Base-by-base conservation (phyloP, 1,140 invertebrate genomes). In the Andricus grossulariae region DNA sequence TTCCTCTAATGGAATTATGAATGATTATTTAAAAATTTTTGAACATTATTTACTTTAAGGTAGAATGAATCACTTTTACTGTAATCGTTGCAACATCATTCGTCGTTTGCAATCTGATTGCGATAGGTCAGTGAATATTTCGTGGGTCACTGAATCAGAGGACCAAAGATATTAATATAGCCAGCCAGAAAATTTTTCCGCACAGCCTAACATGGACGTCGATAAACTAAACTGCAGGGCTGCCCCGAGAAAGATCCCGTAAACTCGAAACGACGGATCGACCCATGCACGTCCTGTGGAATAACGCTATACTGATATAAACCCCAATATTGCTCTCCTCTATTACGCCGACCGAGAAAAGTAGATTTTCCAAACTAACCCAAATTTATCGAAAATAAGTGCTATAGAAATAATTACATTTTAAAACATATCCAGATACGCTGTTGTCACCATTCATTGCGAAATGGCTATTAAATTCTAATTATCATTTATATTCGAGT, bases 241-340 rank as follows among this genome's bases (percentile, higher is more conserved):
- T 74, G 66, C 73, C 52, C 12, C 50, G 71, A 54, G 21, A 72
- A 72, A 50, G 13, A 72, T 32, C 51, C 19, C 50, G 16, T 52
- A 84, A 83, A 84, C 74, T 76, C 80, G 60, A 78, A 82, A 83
- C 76, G 80, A 81, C 75, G 71, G 21, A 72, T 74, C 80, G 77
- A 75, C 81, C 77, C 76, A 74, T 78, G 72, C 82, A 84, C 77
- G 52, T 80, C 78, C 75, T 70, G 74, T 60, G 52, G 60, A 79
- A 85, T 85, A 84, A 82, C 77, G 75, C 77, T 76, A 74, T 52
- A 52, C 71, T 71, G 76, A 80, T 78, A 54, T 80, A 77, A 84
- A 72, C 83, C 49, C 77, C 79, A 78, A 87, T 88, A 83, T 84
- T 84, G 84, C 83, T 81, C 80, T 86, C 83, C 76, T 78, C 78